Conservation (phyloP, 92 coral and sea anemone genomes). For the Porites rus region DNA sequence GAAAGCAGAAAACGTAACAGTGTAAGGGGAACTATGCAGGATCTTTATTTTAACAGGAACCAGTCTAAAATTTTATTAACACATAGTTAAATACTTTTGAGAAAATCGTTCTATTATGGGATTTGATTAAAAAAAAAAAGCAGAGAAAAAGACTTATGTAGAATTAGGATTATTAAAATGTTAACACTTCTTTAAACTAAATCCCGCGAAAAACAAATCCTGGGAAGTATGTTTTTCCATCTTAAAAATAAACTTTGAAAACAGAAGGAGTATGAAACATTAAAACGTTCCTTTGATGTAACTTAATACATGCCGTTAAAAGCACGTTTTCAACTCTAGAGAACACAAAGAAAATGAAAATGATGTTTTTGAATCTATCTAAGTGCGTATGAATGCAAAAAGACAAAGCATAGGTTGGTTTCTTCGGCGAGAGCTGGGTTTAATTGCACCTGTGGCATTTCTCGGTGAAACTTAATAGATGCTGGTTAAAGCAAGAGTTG, state of each 20-base stretch:
- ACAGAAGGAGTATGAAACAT: slow-evolving; percentile 31
- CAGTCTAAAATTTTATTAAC: slow-evolving; percentile 21
- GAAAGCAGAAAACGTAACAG: slow-evolving; percentile 1
- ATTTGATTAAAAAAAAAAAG: background rate
- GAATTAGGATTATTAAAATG: slow-evolving; percentile 35
- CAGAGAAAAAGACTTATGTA: background rate
- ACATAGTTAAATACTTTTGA: slow-evolving; percentile 25
- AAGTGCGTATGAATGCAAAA: slow-evolving; percentile 20
- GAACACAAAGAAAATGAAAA: slow-evolving; percentile 49
- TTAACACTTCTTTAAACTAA: slow-evolving; percentile 38
- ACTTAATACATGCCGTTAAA: slow-evolving; percentile 41
- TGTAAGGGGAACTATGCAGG: background rate
- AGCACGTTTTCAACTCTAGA: slow-evolving; percentile 50
- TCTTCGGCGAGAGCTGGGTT: background rate
- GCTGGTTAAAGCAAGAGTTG: slow-evolving; percentile 6
- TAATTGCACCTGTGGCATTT: slow-evolving; percentile 28
- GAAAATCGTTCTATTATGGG: slow-evolving; percentile 20
- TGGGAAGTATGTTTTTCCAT: slow-evolving; percentile 37
- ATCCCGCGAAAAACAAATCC: slow-evolving; percentile 26
- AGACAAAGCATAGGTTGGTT: slow-evolving; percentile 35
- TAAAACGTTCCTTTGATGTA: slow-evolving; percentile 42
- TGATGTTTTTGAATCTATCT: slow-evolving; percentile 25
- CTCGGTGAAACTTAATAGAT: slow-evolving; percentile 23
- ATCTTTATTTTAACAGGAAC: background rate
- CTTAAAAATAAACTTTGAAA: slow-evolving; percentile 35